These are phyloP conservation scores for Sandelia bainsii DNA, from an alignment of 2,797 vertebrate genomes.

Conservation along the genomic window DNA sequence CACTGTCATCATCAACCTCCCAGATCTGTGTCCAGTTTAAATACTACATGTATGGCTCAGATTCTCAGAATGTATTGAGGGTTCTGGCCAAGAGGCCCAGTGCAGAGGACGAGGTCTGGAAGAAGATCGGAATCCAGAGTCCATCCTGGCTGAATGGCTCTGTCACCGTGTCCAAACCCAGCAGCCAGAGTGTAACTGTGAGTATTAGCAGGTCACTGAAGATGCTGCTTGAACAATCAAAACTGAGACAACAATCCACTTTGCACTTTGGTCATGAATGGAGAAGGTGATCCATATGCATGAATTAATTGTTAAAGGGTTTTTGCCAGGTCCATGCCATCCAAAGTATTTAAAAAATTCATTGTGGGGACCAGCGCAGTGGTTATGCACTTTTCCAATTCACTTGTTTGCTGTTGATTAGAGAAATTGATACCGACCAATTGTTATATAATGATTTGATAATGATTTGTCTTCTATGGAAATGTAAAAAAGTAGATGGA, in stretches of 20 bases:
- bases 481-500: no score
- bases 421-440: no score
- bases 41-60: conserved; percentile 86
- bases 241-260: not conserved
- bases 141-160: conserved; percentile 79
- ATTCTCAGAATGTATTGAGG: conserved; percentile 54
- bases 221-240: not conserved
- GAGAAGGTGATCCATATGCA: no score
- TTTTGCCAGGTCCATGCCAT: no score
- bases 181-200: conserved; percentile 75
- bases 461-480: no score
- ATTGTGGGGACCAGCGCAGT: no score
- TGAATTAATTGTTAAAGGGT: no score
- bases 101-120: conserved; percentile 74
- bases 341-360: no score
- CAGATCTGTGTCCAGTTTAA: conserved; percentile 84
- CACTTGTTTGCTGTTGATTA: no score
- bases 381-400: no score
- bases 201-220: conserved; percentile 52
- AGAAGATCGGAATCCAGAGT: conserved; percentile 80
- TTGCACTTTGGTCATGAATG: no score
- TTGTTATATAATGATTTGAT: no score
- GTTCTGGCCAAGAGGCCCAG: conserved; percentile 69
- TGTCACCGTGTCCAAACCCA: conserved; percentile 74
- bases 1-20: conserved; percentile 60